Evolutionary conservation across 2,797 vertebrate species (phyloP).

Genomic region (Oreonectes daqikongensis): DNA sequence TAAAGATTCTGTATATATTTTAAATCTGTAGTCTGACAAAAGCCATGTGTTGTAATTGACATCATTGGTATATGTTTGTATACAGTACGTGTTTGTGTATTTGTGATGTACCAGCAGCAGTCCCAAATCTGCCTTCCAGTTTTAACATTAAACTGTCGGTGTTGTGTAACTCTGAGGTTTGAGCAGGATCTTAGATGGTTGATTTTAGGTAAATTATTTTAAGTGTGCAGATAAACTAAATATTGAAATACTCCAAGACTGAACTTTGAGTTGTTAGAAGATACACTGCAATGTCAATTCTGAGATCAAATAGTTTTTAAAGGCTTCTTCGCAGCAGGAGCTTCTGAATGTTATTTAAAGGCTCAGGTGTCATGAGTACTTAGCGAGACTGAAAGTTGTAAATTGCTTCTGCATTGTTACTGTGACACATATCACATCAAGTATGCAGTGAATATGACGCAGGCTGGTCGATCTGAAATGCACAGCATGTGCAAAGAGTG

Average conservation of each 20-base stretch:
- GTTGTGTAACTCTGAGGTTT: slow-evolving; percentile 31
- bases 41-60: slow-evolving; percentile 2
- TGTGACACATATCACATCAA: neutral
- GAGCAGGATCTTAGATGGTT: neutral
- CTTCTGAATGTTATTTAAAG: slow-evolving; percentile 10
- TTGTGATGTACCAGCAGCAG: slow-evolving; percentile 9
- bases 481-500: neutral
- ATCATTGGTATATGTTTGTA: neutral
- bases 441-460: slow-evolving; percentile 8
- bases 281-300: neutral
- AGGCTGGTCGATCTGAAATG: neutral
- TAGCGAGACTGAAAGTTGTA: slow-evolving; percentile 10
- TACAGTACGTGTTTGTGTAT: slow-evolving; percentile 27
- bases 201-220: neutral
- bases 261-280: neutral
- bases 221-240: no score
- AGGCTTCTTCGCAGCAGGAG: neutral
- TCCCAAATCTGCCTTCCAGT: slow-evolving; percentile 45
- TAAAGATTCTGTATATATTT: no score
- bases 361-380: neutral
- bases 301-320: neutral
- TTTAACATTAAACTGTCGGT: slow-evolving; percentile 38
- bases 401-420: slow-evolving; percentile 13
- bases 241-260: neutral
- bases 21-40: no score